Percentiles rank a stretch among this genome's conserved stretches.
Evolutionary conservation across 1,140 invertebrate genomes (phyloP).

Genomic region (Heliconius himera): DNA sequence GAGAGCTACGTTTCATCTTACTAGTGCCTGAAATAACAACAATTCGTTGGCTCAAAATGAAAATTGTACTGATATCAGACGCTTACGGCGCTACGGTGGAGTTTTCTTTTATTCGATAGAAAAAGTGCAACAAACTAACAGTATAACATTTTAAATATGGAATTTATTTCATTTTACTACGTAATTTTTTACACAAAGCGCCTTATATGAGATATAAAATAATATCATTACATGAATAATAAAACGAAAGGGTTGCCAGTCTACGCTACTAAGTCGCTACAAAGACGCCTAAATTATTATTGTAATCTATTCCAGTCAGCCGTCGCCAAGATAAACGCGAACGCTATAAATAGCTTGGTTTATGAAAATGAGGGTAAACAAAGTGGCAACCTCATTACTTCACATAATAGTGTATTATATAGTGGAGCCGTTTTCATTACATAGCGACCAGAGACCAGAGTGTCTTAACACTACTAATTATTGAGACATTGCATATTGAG

Average conservation of each 20-base stretch:
- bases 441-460: too few species aligned
- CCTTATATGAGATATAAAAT: background rate
- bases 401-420: background rate
- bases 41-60: too few species aligned
- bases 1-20: too few species aligned
- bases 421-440: background rate
- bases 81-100: too few species aligned
- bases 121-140: too few species aligned
- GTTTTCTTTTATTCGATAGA: too few species aligned
- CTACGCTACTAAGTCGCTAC: background rate
- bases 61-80: too few species aligned
- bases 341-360: conserved; percentile 12
- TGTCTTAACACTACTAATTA: too few species aligned
- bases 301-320: conserved; percentile 8
- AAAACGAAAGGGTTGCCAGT: background rate
- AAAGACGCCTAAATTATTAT: conserved; percentile 13
- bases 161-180: too few species aligned
- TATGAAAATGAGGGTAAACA: conserved; percentile 21
- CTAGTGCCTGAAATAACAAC: too few species aligned
- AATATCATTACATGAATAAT: background rate
- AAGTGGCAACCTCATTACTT: conserved; percentile 2
- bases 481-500: too few species aligned
- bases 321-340: conserved; percentile 16
- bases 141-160: too few species aligned
- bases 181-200: background rate